Conservation (phyloP, 2,797 vertebrate species). For the Channallabes apus region DNA sequence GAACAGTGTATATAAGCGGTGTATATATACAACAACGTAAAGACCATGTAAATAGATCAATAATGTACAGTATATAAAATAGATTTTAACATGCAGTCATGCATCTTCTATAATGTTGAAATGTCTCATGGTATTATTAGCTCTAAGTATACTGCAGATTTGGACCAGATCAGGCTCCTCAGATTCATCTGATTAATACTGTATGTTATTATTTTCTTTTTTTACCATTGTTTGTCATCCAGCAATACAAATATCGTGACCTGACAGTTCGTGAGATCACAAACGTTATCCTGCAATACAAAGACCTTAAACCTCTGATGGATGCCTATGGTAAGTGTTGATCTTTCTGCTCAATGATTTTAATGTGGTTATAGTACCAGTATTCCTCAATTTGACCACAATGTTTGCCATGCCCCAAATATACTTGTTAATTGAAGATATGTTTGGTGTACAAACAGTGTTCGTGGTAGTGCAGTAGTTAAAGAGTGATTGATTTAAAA, state of each 20-base stretch:
- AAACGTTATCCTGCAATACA: constrained; percentile 90
- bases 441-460: not conserved
- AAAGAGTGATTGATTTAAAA: no score
- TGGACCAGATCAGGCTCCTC: not conserved
- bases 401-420: not conserved
- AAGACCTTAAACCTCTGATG: constrained; percentile 95
- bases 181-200: not conserved
- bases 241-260: constrained; percentile 97
- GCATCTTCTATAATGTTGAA: no score
- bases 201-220: not conserved
- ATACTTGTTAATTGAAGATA: not conserved
- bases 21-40: no score
- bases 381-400: not conserved
- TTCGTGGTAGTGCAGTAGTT: no score
- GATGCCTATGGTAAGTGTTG: constrained; percentile 86
- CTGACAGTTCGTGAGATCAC: constrained; percentile 90
- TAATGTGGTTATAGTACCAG: not conserved
- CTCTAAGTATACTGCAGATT: not conserved
- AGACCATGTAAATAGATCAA: not conserved
- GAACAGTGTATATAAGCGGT: no score
- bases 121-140: not conserved
- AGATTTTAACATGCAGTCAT: not conserved
- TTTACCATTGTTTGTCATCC: constrained; percentile 18
- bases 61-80: not conserved
- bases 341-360: not conserved